phyloP scores from a whole-genome alignment of 2,888 invertebrate genomes.

The Leistus spinibarbis region DNA sequence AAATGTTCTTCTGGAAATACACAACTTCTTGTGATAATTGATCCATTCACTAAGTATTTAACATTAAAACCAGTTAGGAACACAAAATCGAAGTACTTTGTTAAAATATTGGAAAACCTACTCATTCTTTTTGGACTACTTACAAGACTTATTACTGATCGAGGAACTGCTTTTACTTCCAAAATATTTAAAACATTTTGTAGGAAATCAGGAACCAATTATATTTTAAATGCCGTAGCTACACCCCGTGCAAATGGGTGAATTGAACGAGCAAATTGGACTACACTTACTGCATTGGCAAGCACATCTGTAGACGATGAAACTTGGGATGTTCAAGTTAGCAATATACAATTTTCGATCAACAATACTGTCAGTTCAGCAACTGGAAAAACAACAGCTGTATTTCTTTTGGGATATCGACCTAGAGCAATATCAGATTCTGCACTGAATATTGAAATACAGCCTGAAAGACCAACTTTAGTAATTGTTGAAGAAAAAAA shows the following conservation, averaged over 20 bases:
- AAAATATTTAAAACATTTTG: slow-evolving; percentile 45
- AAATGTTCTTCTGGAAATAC: background rate
- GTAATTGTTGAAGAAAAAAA: background rate
- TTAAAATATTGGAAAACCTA: background rate
- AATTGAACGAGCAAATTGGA: slow-evolving; percentile 41
- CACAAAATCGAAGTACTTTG: background rate
- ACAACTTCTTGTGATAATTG: background rate
- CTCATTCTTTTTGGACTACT: background rate
- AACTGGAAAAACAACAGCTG: no score
- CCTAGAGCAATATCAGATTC: no score
- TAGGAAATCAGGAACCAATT: slow-evolving; percentile 44
- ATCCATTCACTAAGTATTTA: background rate
- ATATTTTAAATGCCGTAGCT: slow-evolving; percentile 44
- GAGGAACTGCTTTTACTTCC: no score
- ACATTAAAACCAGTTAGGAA: background rate
- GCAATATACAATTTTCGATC: slow-evolving; percentile 41
- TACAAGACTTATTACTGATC: background rate
- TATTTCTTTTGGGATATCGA: no score
- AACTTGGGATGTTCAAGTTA: slow-evolving; percentile 41
- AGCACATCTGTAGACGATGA: slow-evolving; percentile 16
- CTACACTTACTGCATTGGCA: slow-evolving; percentile 29
- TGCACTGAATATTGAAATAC: slow-evolving; percentile 1
- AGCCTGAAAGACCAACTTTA: background rate
- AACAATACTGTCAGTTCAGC: no score
- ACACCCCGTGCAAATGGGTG: slow-evolving; percentile 45